phyloP scores from a whole-genome alignment of 2,888 invertebrate genomes.

The Oeneis ivallda region DNA sequence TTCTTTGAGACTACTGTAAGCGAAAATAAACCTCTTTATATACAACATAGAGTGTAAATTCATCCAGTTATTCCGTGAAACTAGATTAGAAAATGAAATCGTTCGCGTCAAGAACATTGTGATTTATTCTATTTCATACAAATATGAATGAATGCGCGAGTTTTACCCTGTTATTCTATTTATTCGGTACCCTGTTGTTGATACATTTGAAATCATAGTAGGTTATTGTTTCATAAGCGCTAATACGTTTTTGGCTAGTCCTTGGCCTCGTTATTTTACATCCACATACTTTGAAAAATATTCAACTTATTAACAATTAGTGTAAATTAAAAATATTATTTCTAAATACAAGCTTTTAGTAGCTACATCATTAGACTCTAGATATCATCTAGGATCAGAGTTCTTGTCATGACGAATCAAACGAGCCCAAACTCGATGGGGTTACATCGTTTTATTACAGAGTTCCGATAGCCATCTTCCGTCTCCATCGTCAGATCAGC shows the following conservation, averaged over 20 bases:
- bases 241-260: neutral
- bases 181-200: neutral
- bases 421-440: too few relatives aligned
- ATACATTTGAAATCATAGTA: neutral
- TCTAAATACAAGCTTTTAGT: too few relatives aligned
- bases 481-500: too few relatives aligned
- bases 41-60: neutral
- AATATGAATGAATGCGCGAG: constrained; percentile 1
- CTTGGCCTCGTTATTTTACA: neutral
- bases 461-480: too few relatives aligned
- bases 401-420: too few relatives aligned
- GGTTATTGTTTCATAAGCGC: neutral
- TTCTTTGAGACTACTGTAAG: neutral
- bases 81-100: constrained; percentile 35
- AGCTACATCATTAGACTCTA: too few relatives aligned
- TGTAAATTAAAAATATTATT: too few relatives aligned
- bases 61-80: neutral
- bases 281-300: neutral
- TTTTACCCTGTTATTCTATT: neutral
- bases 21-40: neutral
- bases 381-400: too few relatives aligned
- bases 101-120: constrained; percentile 30
- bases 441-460: too few relatives aligned
- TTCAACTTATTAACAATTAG: too few relatives aligned
- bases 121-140: constrained; percentile 31